Evolutionary conservation across 2,888 invertebrate species (phyloP).

Genomic region (Rhagonycha lutea): DNA sequence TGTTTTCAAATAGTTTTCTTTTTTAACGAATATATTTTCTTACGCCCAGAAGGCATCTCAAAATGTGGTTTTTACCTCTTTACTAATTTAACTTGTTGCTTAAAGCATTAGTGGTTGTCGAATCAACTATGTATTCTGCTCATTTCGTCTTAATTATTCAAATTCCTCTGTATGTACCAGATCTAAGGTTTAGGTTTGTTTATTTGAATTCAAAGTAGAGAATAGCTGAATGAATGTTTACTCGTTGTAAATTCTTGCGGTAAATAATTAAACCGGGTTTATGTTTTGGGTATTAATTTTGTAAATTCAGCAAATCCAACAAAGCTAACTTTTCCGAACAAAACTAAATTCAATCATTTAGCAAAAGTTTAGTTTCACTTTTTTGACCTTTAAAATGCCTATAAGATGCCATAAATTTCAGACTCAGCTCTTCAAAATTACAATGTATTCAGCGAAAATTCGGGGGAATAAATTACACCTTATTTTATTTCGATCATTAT

Average conservation of each 20-base stretch:
- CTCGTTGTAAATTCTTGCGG: not conserved
- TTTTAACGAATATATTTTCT: not conserved
- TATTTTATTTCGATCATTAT: not conserved
- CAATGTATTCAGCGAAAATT: too few relatives aligned
- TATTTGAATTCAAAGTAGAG: not conserved
- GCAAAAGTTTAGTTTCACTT: too few relatives aligned
- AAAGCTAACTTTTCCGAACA: not conserved
- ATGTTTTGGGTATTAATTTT: not conserved
- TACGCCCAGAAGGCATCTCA: not conserved
- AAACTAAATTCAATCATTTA: not conserved
- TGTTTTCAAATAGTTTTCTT: too few relatives aligned
- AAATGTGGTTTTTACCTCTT: not conserved
- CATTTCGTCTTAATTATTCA: not conserved
- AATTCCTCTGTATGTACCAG: not conserved
- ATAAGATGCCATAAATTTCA: not conserved
- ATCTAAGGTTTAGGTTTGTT: not conserved
- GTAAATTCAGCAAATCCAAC: not conserved
- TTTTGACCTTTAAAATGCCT: not conserved
- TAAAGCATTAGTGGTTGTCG: not conserved
- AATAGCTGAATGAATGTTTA: not conserved
- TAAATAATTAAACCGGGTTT: not conserved
- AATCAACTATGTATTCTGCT: not conserved
- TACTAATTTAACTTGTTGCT: not conserved
- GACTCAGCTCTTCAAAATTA: too few relatives aligned
- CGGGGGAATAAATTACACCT: too few relatives aligned